These are phyloP conservation scores for Abrostola triplasia DNA, from an alignment of 2,888 invertebrate species.

Conservation along the genomic window DNA sequence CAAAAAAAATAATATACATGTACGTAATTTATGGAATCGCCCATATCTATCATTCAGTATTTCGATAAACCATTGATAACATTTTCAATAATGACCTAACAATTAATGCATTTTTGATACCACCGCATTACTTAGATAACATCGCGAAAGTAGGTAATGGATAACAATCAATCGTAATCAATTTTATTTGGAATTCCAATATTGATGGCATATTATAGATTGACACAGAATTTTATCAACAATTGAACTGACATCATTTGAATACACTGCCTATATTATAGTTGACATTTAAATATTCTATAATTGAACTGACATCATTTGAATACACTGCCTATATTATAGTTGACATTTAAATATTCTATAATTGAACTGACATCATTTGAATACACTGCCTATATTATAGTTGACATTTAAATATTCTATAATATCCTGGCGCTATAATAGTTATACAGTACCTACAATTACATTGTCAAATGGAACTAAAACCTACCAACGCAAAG, in stretches of 20 bases:
- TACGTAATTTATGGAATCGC: no score
- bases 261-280: no score
- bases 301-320: conserved; percentile 3
- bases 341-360: no score
- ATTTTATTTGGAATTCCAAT: conserved; percentile 35
- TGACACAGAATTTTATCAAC: conserved; percentile 3
- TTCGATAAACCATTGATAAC: not conserved
- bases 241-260: conserved; percentile 2
- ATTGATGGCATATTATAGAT: conserved; percentile 31
- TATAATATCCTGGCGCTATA: no score
- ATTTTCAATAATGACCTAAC: conserved; percentile 11
- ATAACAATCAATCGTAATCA: conserved; percentile 26
- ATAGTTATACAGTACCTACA: no score
- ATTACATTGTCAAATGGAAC: no score
- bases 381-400: no score
- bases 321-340: no score
- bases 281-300: no score
- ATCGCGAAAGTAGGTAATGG: conserved; percentile 30
- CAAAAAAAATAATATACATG: no score
- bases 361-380: conserved; percentile 4
- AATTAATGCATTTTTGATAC: conserved; percentile 11
- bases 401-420: no score
- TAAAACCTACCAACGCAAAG: no score
- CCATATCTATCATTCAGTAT: not conserved
- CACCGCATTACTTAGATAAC: conserved; percentile 23